Conservation (phyloP, 2,888 invertebrate genomes). For the Drosophila pseudotakahashii region DNA sequence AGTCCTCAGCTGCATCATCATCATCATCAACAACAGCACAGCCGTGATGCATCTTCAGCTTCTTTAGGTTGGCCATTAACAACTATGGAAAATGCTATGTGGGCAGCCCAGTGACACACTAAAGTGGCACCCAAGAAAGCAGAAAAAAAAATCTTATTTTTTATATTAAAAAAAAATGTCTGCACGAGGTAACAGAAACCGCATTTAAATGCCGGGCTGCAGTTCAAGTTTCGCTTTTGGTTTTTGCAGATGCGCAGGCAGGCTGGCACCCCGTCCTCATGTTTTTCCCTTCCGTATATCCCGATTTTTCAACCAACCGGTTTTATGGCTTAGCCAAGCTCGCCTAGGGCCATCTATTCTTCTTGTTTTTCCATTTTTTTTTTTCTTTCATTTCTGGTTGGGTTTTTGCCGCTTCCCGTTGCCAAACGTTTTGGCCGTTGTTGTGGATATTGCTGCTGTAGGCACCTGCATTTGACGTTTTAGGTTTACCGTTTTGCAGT, state of each 20-base stretch:
- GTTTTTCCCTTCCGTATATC: not conserved
- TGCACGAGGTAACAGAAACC: constrained; percentile 51
- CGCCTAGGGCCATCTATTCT: constrained; percentile 63
- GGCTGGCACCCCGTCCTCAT: not conserved
- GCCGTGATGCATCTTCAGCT: constrained; percentile 62
- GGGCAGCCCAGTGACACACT: constrained; percentile 78
- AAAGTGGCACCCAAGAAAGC: constrained; percentile 55
- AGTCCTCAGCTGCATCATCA: constrained; percentile 42
- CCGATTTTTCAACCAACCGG: constrained; percentile 54
- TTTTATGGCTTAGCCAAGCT: constrained; percentile 67
- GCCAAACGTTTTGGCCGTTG: constrained; percentile 41
- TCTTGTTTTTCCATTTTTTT: constrained; percentile 2
- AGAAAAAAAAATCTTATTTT: constrained; percentile 15
- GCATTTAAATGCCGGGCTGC: constrained; percentile 66
- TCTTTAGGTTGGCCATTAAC: constrained; percentile 60
- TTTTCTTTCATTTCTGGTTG: constrained; percentile 20
- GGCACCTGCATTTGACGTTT: constrained; percentile 73
- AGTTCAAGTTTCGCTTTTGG: constrained; percentile 47
- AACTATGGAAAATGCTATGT: constrained; percentile 63
- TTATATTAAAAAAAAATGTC: constrained; percentile 15
- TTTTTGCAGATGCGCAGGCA: constrained; percentile 66
- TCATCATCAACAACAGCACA: constrained; percentile 7
- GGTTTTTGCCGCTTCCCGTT: constrained; percentile 28
- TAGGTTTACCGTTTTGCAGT: constrained; percentile 58
- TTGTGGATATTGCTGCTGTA: constrained; percentile 42